Evolutionary conservation across 1,140 invertebrate species (phyloP).

Genomic region (Archivesica marissinica): DNA sequence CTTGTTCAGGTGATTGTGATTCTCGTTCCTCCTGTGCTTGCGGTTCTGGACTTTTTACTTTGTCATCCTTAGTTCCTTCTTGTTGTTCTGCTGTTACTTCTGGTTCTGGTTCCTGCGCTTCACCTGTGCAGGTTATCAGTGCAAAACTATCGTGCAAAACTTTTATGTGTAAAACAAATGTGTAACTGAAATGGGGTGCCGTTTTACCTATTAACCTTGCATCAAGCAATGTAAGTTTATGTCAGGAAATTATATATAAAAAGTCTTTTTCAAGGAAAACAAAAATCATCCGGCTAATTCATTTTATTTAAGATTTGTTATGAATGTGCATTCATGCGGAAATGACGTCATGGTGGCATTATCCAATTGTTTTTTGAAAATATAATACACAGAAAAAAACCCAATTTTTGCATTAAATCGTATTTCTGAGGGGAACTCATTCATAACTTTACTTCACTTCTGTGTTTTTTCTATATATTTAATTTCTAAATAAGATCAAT

Average conservation of each 20-base stretch:
- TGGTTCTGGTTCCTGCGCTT: conserved; percentile 39
- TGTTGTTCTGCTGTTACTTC: background rate
- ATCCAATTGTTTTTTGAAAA: too few relatives aligned
- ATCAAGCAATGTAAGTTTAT: background rate
- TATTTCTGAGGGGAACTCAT: too few relatives aligned
- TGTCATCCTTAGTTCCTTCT: conserved; percentile 10
- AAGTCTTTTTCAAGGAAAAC: background rate
- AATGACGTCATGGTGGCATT: too few relatives aligned
- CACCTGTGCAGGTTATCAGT: conserved; percentile 16
- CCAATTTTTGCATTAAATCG: too few relatives aligned
- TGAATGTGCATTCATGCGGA: background rate
- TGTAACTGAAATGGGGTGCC: background rate
- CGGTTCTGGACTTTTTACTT: conserved; percentile 30
- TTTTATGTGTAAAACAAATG: background rate
- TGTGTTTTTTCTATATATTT: too few relatives aligned
- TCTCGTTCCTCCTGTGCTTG: conserved; percentile 1
- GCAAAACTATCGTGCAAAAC: background rate
- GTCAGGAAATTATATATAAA: background rate
- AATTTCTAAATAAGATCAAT: too few relatives aligned
- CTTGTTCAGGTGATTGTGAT: background rate
- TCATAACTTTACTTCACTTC: too few relatives aligned
- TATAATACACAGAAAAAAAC: too few relatives aligned
- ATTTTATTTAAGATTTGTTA: background rate
- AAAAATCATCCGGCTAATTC: background rate
- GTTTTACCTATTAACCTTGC: background rate